Base-by-base conservation (phyloP, 2,888 invertebrate genomes). In the Ochropleura leucogaster region DNA sequence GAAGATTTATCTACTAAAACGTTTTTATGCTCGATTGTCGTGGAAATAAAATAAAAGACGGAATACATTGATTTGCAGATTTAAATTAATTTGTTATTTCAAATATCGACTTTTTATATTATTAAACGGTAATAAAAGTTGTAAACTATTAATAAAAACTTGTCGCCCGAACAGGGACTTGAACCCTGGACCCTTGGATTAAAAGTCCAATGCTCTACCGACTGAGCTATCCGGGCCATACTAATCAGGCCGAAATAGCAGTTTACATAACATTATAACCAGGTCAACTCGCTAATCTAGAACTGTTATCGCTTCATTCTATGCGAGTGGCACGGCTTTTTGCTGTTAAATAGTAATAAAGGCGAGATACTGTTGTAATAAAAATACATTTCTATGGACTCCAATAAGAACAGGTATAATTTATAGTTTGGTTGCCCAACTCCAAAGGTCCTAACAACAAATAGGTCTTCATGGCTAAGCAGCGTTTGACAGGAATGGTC, bases 131-230 rank as follows among this genome's bases (percentile, higher is more conserved):
- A 30, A 30, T 30, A 30, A 30, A 30, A 30, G 30, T 30, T 30
- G 30, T 30, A 30, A 30, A 66, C 18, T 59, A 63, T 18, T 12
- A 57, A 44, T 20, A 76, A 84, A 77, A 77, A 65, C 7, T 14
- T 0, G 46, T 78, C 97, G 97, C 97, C 97, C 97, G 97, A 97
- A 97, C 97, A 97, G 97, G 97, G 97, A 97, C 97, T 97, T 97
- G 97, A 97, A 97, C 97, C 97, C 97, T 97, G 97, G 97, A 97
- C 97, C 97, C 97, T 97, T 97, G 97, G 97, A 97, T 97, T 97
- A 97, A 97, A 97, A 97, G 97, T 97, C 97, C 97, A 97, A 97
- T 97, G 97, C 97, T 97, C 97, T 97, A 97, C 97, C 97, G 97
- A 97, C 97, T 97, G 97, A 97, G 97, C 97, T 97, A 97, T 97